Conservation (phyloP, 2,113 vertebrate species). For the Phrynosoma blainvillii region DNA sequence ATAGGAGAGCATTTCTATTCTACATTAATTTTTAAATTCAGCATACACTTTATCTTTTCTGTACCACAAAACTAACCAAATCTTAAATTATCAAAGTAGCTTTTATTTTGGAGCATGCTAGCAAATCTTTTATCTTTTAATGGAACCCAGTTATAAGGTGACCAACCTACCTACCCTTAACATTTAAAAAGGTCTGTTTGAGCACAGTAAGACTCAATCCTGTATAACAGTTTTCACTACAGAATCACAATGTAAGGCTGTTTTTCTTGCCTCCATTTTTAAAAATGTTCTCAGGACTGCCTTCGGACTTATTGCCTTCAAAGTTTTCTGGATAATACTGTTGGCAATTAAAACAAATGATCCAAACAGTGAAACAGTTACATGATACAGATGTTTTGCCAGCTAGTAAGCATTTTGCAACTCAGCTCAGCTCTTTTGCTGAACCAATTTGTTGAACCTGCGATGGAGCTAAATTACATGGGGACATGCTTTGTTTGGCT, state of each 20-base stretch:
- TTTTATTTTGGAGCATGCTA: not conserved
- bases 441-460: not conserved
- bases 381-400: not conserved
- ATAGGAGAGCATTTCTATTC: too few species aligned
- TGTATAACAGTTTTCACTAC: not conserved
- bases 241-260: not conserved
- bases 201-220: not conserved
- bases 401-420: not conserved
- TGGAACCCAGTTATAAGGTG: not conserved
- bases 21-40: too few species aligned
- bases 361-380: not conserved
- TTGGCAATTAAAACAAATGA: slow-evolving; percentile 5
- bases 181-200: not conserved
- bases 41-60: too few species aligned
- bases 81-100: too few species aligned
- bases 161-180: not conserved
- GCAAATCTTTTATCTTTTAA: not conserved
- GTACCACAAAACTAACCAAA: too few species aligned
- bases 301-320: not conserved
- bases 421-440: not conserved
- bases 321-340: not conserved
- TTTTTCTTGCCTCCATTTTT: not conserved
- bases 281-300: not conserved
- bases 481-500: not conserved
- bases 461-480: not conserved